Conservation (phyloP, 2,113 vertebrate species). For the Rhagologus leucostigma region DNA sequence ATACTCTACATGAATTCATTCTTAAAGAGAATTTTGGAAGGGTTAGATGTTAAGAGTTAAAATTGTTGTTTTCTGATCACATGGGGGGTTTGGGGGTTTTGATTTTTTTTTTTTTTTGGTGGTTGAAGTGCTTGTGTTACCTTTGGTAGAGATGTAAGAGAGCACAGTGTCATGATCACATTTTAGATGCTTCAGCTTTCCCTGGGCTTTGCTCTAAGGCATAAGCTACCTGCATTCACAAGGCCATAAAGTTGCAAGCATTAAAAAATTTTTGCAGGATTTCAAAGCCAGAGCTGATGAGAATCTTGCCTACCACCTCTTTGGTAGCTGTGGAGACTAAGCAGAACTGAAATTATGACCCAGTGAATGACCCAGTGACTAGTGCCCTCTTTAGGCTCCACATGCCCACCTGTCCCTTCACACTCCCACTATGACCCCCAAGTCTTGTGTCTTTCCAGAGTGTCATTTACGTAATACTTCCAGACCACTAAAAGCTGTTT, state of each 20-base stretch:
- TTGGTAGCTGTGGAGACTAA: conserved; percentile 35
- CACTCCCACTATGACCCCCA: neutral
- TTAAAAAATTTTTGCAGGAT: conserved; percentile 33
- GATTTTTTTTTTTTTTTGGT: neutral
- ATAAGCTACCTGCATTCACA: conserved; percentile 1
- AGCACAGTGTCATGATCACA: conserved; percentile 1
- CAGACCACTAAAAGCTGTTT: conserved; percentile 61
- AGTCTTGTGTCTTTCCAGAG: conserved; percentile 59
- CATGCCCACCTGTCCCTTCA: neutral
- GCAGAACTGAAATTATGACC: neutral
- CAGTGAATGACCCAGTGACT: neutral
- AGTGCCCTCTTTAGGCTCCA: neutral
- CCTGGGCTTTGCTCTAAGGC: conserved; percentile 36
- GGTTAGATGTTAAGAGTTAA: conserved; percentile 23
- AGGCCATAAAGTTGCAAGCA: neutral
- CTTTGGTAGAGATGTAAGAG: neutral
- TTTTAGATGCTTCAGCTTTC: conserved; percentile 26
- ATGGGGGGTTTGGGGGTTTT: neutral
- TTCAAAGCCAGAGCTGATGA: conserved; percentile 20
- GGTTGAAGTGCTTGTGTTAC: conserved; percentile 15
- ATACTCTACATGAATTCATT: conserved; percentile 50
- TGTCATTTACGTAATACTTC: conserved; percentile 47
- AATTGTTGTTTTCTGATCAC: conserved; percentile 15
- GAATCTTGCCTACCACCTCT: neutral
- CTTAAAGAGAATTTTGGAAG: conserved; percentile 46